Conservation (phyloP, 2,797 vertebrate genomes). For the Neostethus bicornis region DNA sequence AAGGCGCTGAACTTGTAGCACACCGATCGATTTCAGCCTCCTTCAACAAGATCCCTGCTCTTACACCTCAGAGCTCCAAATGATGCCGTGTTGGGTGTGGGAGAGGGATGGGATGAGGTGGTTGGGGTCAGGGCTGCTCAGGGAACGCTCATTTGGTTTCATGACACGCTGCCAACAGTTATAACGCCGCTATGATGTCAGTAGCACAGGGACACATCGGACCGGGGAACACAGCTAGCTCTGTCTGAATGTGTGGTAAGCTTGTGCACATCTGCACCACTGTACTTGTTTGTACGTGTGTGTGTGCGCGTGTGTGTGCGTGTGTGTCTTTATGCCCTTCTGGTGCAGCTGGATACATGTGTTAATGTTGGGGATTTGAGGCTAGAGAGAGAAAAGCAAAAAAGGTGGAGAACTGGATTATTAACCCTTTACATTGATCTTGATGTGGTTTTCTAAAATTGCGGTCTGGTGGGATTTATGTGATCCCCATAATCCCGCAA, state of each 20-base stretch:
- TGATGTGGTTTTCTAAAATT: constrained; percentile 77
- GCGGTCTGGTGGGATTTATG: constrained; percentile 66
- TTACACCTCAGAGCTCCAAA: constrained; percentile 65
- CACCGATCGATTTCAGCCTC: constrained; percentile 74
- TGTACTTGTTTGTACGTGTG: constrained; percentile 27
- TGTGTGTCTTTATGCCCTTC: constrained; percentile 26
- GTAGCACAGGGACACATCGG: constrained; percentile 61
- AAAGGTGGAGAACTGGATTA: constrained; percentile 73
- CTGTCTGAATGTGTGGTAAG: constrained; percentile 23
- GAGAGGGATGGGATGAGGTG: constrained; percentile 29
- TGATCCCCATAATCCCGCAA: constrained; percentile 75
- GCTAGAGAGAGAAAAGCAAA: constrained; percentile 45
- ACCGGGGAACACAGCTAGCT: constrained; percentile 47
- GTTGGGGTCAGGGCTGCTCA: constrained; percentile 3
- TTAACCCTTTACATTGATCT: constrained; percentile 79
- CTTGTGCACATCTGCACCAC: constrained; percentile 11
- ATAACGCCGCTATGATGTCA: constrained; percentile 80
- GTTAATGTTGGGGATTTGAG: constrained; percentile 66
- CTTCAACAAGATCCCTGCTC: constrained; percentile 62
- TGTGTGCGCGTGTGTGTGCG: too few relatives aligned
- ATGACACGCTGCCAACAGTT: constrained; percentile 75
- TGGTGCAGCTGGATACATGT: constrained; percentile 51
- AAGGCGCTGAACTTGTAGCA: constrained; percentile 44
- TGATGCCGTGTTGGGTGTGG: constrained; percentile 56
- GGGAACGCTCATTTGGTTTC: constrained; percentile 21